These are phyloP conservation scores for Diarsia rubi DNA, from an alignment of 2,888 invertebrate genomes.

Conservation along the genomic window DNA sequence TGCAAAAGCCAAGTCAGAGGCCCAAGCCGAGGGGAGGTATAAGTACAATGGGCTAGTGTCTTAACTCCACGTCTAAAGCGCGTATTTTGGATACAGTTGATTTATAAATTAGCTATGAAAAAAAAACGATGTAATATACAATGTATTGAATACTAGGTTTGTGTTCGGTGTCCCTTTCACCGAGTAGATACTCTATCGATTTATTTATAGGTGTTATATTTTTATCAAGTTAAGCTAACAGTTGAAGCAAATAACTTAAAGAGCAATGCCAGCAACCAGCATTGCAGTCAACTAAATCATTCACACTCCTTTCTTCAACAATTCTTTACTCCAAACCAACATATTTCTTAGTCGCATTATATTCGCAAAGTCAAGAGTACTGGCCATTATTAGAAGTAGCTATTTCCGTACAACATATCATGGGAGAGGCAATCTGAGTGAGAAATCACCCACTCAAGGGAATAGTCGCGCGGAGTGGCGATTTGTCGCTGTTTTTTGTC, in stretches of 20 bases:
- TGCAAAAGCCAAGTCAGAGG: too few species aligned
- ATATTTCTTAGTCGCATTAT: slow-evolving; percentile 54
- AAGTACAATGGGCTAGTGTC: too few species aligned
- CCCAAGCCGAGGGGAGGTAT: too few species aligned
- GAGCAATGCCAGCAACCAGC: neutral
- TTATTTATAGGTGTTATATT: too few species aligned
- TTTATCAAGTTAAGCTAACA: neutral
- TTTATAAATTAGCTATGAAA: too few species aligned
- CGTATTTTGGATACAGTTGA: too few species aligned
- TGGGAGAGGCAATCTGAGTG: slow-evolving; percentile 68
- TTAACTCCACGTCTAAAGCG: too few species aligned
- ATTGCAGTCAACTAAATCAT: neutral
- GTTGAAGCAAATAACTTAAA: neutral
- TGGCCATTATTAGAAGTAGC: slow-evolving; percentile 50
- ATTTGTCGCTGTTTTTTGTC: slow-evolving; percentile 76
- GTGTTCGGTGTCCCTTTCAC: too few species aligned
- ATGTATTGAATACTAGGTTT: too few species aligned
- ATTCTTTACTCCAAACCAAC: slow-evolving; percentile 18
- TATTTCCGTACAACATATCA: slow-evolving; percentile 64
- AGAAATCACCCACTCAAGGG: slow-evolving; percentile 68
- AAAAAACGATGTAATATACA: too few species aligned
- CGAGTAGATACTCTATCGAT: neutral
- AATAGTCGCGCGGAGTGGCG: slow-evolving; percentile 69
- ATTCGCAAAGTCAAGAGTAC: slow-evolving; percentile 54
- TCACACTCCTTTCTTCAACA: slow-evolving; percentile 2